Evolutionary conservation across 2,113 vertebrate species (phyloP), one percentile per base, ranked within the genome.

Genomic region (Pelecanus crispus): DNA sequence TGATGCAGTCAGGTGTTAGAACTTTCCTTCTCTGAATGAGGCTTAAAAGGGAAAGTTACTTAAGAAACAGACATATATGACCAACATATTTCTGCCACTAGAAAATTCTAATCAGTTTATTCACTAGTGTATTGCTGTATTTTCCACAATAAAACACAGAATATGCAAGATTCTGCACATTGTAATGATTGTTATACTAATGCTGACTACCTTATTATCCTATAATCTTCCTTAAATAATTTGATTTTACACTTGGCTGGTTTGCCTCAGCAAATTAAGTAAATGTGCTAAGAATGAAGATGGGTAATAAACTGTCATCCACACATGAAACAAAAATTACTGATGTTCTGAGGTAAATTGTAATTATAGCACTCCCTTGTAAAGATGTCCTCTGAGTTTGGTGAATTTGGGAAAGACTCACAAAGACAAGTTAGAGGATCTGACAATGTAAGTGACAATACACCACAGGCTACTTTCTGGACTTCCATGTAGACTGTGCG

Each of bases 151-250:
- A 73, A 90, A 84, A 22, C 13, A 65, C 19, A 71, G 56, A 81
- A 34, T 67, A 52, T 21, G 17, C 32, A 55, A 47, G 66, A 87
- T 92, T 89, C 38, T 84, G 56, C 61, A 78, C 72, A 72, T 92
- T 88, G 40, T 8, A 66, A 10, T 81, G 26, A 62, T 92, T 74
- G 88, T 68, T 92, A 62, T 75, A 92, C 28, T 88, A 92, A 94
- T 90, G 72, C 17, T 18, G 63, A 71, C 67, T 81, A 79, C 56
- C 63, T 90, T 63, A 90, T 94, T 96, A 79, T 72, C 80, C 25
- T 72, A 65, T 89, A 81, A 93, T 86, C 90, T 84, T 87, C 88
- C 83, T 89, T 93, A 96, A 95, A 89, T 92, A 95, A 95, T 93
- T 90, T 93, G 68, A 96, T 96, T 96, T 95, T 96, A 78, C 55